Evolutionary conservation across 1,140 invertebrate species (phyloP), one percentile per base, ranked within the genome.

Genomic region (Berghia stephanieae): DNA sequence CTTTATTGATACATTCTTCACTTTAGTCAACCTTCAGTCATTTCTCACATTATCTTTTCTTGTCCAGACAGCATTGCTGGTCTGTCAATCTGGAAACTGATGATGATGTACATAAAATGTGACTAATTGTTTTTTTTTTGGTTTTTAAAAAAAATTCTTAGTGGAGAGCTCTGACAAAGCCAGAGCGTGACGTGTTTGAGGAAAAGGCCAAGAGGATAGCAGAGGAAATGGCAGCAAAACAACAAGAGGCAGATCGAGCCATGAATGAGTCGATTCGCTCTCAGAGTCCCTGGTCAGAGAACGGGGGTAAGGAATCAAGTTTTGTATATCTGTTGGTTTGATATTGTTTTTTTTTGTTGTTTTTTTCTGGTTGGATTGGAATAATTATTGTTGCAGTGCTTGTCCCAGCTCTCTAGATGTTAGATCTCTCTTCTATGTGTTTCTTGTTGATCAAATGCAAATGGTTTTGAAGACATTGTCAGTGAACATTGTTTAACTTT

Each of bases 181-280:
- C 92, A 76, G 95, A 96, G 78, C 99, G 99, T 88, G 94, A 96
- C 86, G 92, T 93, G 46, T 99, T 96, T 93, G 98, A 99, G 91
- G 86, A 88, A 52, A 84, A 83, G 42, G 87, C 88, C 21, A 86
- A 83, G 75, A 83, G 79, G 44, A 84, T 87, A 16, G 86, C 85
- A 6, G 85, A 86, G 40, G 86, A 88, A 36, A 83, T 88, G 70
- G 81, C 79, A 18, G 86, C 85, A 40, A 88, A 88, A 68, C 86
- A 87, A 71, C 81, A 84, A 66, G 87, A 85, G 60, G 86, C 87
- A 21, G 85, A 86, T 36, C 75, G 81, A 42, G 86, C 86, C 0
- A 83, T 88, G 44, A 87, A 87, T 72, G 84, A 87, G 31, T 84
- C 84, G 1, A 76, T 81, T 24, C 73, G 82, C 18, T 79, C 83